Evolutionary conservation across 2,797 vertebrate genomes (phyloP).

Genomic region (Crenichthys baileyi): DNA sequence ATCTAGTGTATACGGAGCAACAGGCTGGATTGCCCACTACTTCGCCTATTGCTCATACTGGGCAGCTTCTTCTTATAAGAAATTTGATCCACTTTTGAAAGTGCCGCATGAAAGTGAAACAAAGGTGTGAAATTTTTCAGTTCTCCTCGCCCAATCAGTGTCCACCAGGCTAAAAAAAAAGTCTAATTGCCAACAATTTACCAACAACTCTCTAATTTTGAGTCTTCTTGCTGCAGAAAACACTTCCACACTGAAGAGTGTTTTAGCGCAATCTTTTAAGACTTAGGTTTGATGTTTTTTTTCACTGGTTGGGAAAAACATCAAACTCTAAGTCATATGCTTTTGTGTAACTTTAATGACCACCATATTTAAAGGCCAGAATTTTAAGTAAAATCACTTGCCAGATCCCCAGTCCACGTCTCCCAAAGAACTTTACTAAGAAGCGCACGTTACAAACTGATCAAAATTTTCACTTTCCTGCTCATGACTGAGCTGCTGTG

Average conservation of each 20-base stretch:
- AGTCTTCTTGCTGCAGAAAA: neutral
- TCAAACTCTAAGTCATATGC: neutral
- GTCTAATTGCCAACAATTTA: neutral
- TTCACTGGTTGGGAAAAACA: neutral
- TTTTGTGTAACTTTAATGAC: conserved; percentile 49
- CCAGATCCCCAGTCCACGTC: conserved; percentile 17
- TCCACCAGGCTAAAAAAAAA: neutral
- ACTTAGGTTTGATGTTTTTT: neutral
- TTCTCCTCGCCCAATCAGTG: neutral
- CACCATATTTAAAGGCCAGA: conserved; percentile 24
- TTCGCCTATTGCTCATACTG: neutral
- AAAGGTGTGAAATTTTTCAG: neutral
- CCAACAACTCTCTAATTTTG: neutral
- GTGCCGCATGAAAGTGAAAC: neutral
- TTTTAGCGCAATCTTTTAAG: neutral
- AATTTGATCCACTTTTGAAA: neutral
- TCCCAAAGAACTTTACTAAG: conserved; percentile 22
- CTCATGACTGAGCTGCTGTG: neutral
- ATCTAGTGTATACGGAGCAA: neutral
- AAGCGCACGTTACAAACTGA: conserved; percentile 23
- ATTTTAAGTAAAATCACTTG: conserved; percentile 37
- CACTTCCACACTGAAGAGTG: neutral
- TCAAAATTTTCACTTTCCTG: conserved; percentile 19
- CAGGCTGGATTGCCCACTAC: neutral
- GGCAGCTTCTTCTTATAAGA: neutral